Base-by-base conservation (phyloP, 2,113 vertebrate genomes). In the Thunnus maccoyii region DNA sequence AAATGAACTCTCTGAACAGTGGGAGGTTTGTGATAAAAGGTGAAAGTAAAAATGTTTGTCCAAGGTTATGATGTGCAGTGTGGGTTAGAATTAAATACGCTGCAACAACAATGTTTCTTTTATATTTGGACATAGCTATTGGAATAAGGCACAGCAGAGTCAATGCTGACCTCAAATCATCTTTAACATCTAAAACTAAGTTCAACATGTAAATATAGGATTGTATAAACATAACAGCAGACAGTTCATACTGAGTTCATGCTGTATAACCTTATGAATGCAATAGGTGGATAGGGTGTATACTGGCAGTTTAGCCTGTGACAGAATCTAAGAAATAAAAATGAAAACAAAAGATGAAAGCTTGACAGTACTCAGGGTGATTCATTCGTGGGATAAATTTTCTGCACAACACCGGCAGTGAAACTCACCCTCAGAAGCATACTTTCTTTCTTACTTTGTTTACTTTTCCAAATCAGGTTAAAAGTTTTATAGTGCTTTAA, bases 21-120 rank as follows among this genome's bases (percentile, higher is more conserved):
- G 18, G 52, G 51, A 25, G 1, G 14, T 57, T 22, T 47, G 18
- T 4, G 41, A 44, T 68, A 56, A 54, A 32, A 46, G 18, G 12
- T 61, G 10, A 27, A 14, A 27, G 51, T 76, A 64, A 36, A 79
- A 44, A 48, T 41, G 4, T 72, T 76, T 64, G 14, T 52, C 36
- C 17, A 65, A 25, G 5, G 1, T 27, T 72, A 14, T 64, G 8
- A 20, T 36, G 18, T 78, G 22, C 6, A 9, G n/a, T 27, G 32
- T 36, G 8, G 27, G 4, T 69, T 50, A 30, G 41, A 1, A 25
- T 50, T 22, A 54, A 25, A 76, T 17, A 30, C 6, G 14, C n/a
- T 52, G 10, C 1, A 12, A 27, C 6, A 64, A 62, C 11, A 41
- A 11, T 66, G 16, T 36, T 30, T 62, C 1, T 60, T 65, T 56